A percentile compares a stretch with the other conserved stretches of the same genome.
These are phyloP conservation scores for Bostrychus sinensis DNA, from an alignment of 2,113 vertebrate species.

Conservation along the genomic window DNA sequence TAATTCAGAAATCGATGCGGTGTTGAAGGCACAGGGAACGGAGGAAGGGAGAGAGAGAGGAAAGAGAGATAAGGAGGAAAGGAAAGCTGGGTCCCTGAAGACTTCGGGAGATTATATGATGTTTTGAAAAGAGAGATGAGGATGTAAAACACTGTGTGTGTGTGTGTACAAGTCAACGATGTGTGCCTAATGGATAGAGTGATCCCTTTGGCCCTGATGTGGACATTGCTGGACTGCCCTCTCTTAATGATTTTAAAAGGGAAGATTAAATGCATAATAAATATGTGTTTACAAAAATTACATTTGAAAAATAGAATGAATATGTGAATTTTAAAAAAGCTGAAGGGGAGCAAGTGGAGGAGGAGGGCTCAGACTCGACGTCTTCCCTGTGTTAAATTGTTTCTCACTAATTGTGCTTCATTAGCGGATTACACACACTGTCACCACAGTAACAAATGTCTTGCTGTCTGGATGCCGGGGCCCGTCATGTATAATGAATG, in stretches of 20 bases:
- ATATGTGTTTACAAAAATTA: conserved; percentile 45
- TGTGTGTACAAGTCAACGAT: conserved; percentile 78
- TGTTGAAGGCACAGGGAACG: conserved; percentile 56
- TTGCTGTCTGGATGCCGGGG: conserved; percentile 69
- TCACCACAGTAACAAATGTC: conserved; percentile 77
- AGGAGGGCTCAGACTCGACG: conserved; percentile 51
- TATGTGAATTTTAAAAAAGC: conserved; percentile 15
- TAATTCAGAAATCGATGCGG: conserved; percentile 98
- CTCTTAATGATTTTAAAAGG: conserved; percentile 84
- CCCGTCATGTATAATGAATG: conserved; percentile 80
- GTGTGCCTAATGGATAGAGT: conserved; percentile 90
- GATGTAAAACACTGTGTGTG: conserved; percentile 71
- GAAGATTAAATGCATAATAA: conserved; percentile 64
- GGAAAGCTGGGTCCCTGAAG: conserved; percentile 78
- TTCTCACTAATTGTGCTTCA: conserved; percentile 74
- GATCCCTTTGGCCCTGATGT: conserved; percentile 85
- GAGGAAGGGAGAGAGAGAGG: conserved; percentile 45
- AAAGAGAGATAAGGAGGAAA: conserved; percentile 57
- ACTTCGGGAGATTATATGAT: conserved; percentile 89
- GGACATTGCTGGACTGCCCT: conserved; percentile 69
- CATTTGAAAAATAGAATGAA: conserved; percentile 9
- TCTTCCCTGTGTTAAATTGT: conserved; percentile 78
- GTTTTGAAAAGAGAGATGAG: conserved; percentile 71
- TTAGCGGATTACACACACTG: conserved; percentile 81
- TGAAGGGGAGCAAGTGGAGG: conserved; percentile 36